These are phyloP conservation scores for Anableps anableps DNA, from an alignment of 2,797 vertebrate genomes.

Conservation along the genomic window DNA sequence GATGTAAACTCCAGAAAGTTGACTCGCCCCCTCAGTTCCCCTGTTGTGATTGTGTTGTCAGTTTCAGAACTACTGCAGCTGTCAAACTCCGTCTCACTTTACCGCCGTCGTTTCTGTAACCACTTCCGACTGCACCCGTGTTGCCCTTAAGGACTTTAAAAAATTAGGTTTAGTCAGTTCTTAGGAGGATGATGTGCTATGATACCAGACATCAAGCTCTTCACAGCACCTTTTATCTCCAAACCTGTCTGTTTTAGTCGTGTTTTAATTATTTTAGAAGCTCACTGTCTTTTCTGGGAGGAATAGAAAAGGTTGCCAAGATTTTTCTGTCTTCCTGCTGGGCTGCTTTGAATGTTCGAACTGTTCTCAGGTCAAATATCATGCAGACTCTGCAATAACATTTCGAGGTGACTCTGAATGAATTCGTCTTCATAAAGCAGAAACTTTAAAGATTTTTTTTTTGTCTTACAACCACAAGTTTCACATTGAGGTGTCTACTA, in stretches of 20 bases:
- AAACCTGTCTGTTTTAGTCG: conserved; percentile 65
- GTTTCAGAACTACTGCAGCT: conserved; percentile 51
- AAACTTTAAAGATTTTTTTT: conserved; percentile 39
- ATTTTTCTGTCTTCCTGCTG: conserved; percentile 33
- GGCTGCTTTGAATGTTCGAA: conserved; percentile 41
- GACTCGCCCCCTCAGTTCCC: conserved; percentile 28
- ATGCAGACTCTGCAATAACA: conserved; percentile 36
- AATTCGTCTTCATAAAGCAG: conserved; percentile 41
- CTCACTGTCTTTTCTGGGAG: conserved; percentile 2
- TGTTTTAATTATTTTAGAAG: conserved; percentile 73
- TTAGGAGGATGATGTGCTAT: conserved; percentile 48
- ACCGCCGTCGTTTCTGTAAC: conserved; percentile 58
- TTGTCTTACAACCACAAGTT: conserved; percentile 18
- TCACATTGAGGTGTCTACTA: neutral
- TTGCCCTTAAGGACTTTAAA: conserved; percentile 56
- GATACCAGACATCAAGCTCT: conserved; percentile 48
- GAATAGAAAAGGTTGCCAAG: conserved; percentile 42
- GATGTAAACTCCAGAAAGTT: conserved; percentile 7
- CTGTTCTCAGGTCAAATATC: conserved; percentile 44
- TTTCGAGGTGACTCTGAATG: conserved; percentile 39
- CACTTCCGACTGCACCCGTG: conserved; percentile 43
- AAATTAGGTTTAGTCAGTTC: conserved; percentile 57
- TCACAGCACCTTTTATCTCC: conserved; percentile 68
- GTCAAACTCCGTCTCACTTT: conserved; percentile 61
- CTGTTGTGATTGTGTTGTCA: conserved; percentile 66